Evolutionary conservation across 2,797 vertebrate genomes (phyloP).

Genomic region (Catamblyrhynchus diadema): DNA sequence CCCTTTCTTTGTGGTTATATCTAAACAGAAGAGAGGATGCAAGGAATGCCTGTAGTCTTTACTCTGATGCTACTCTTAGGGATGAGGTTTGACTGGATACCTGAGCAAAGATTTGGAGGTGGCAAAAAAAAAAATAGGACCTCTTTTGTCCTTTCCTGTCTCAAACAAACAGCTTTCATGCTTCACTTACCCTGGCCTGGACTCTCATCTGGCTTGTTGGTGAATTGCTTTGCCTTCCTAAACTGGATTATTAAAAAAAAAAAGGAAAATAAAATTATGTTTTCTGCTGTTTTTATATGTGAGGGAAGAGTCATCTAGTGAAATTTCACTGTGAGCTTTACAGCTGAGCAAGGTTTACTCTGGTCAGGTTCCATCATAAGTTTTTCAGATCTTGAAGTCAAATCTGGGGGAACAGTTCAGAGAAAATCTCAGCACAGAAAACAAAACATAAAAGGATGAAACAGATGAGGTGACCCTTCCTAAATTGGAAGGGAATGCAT

Average conservation of each 20-base stretch:
- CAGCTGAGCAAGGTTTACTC: not conserved
- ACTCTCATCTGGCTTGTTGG: not conserved
- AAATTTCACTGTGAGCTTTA: not conserved
- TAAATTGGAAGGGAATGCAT: not conserved
- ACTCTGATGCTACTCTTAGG: not conserved
- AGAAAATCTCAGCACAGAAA: not conserved
- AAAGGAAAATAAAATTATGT: rapidly evolving
- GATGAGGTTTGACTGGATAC: not conserved
- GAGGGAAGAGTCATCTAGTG: not conserved
- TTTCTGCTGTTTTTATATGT: not conserved
- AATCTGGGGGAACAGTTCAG: not conserved
- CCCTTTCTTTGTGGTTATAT: not conserved
- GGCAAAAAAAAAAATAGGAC: not conserved
- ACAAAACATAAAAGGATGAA: not conserved
- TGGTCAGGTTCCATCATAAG: not conserved
- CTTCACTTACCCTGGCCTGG: not conserved
- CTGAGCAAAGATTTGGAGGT: not conserved
- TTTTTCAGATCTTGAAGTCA: not conserved
- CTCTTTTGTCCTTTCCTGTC: not conserved
- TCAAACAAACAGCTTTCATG: not conserved
- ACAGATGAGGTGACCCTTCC: not conserved
- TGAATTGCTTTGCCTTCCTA: not conserved
- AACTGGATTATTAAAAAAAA: not conserved
- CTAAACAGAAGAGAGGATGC: not conserved
- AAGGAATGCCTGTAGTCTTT: not conserved